These are phyloP conservation scores for Nerophis lumbriciformis DNA, from an alignment of 2,113 vertebrate species.

Conservation along the genomic window DNA sequence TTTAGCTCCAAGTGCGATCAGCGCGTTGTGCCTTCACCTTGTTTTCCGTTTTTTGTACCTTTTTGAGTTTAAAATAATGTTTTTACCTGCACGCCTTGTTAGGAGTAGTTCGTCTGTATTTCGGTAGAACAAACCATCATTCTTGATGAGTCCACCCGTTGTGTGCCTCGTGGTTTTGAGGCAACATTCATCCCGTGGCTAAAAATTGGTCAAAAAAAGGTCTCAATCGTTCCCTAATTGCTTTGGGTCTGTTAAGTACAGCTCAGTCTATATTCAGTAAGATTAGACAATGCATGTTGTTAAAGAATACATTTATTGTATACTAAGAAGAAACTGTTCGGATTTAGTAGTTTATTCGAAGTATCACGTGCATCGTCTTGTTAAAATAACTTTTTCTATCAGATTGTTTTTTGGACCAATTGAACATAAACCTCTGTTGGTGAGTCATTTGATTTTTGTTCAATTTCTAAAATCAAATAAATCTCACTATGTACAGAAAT, in stretches of 20 bases:
- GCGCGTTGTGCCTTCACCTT: no score
- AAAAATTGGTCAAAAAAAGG: conserved; percentile 15
- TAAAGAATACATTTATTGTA: no score
- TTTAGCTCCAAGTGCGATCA: no score
- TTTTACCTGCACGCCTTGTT: no score
- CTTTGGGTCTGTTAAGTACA: conserved; percentile 37
- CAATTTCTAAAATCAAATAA: background rate
- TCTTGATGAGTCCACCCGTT: conserved; percentile 11
- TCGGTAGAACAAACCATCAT: no score
- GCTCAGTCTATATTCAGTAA: conserved; percentile 31
- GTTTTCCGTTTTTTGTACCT: no score
- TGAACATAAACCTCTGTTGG: background rate
- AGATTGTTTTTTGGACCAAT: background rate
- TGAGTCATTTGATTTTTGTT: no score
- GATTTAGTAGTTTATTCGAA: background rate
- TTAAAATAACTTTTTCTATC: background rate
- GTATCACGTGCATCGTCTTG: background rate
- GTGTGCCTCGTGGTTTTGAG: conserved; percentile 1
- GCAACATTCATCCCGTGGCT: conserved; percentile 30
- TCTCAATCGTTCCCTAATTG: conserved; percentile 41
- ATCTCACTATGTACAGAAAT: background rate
- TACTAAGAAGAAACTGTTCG: background rate
- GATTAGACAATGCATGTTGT: conserved; percentile 30
- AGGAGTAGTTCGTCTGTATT: no score
- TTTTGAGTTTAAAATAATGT: no score